Percentiles rank a stretch among this genome's conserved stretches.
Evolutionary conservation across 2,113 vertebrate species (phyloP).

Genomic region (Oreochromis aureus): DNA sequence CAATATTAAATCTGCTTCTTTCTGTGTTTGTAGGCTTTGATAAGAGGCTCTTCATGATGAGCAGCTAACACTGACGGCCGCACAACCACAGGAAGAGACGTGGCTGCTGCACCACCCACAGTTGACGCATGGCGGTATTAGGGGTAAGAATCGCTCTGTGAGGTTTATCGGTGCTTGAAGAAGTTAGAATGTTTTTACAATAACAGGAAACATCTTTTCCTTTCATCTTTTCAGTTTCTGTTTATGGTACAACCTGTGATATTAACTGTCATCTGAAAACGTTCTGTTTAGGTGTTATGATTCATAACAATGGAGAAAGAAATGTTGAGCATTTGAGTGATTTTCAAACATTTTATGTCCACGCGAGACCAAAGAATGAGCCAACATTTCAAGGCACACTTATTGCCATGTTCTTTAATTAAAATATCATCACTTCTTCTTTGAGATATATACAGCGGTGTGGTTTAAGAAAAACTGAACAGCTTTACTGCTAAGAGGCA

Average conservation of each 20-base stretch:
- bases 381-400: neutral
- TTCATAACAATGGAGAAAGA: neutral
- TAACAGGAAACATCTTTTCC: neutral
- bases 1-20: neutral
- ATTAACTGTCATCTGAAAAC: neutral
- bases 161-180: neutral
- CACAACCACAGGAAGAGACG: constrained; percentile 58
- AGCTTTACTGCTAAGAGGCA: neutral
- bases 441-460: neutral
- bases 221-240: neutral
- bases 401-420: neutral
- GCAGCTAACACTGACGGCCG: constrained; percentile 60
- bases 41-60: constrained; percentile 66
- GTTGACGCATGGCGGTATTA: constrained; percentile 72
- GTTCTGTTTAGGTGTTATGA: neutral
- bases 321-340: neutral
- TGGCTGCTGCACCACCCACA: constrained; percentile 59
- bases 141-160: constrained; percentile 49
- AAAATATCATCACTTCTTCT: neutral
- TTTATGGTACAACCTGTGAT: neutral
- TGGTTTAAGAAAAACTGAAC: neutral
- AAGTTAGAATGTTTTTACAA: neutral
- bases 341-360: neutral
- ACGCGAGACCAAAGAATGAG: neutral
- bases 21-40: constrained; percentile 40